Base-by-base conservation (phyloP, 2,888 invertebrate genomes). In the Drosophila parthenogenetica region DNA sequence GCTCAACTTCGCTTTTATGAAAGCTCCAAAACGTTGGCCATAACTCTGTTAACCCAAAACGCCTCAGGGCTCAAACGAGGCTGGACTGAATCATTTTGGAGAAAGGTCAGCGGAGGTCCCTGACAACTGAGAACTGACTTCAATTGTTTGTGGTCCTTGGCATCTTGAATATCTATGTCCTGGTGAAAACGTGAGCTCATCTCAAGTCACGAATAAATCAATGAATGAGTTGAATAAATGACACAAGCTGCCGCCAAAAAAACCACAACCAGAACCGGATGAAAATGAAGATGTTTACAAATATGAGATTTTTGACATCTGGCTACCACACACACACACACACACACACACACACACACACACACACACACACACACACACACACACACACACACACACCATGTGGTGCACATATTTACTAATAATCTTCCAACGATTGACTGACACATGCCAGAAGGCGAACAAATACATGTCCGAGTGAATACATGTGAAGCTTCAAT, bases 161-260 rank as follows among this genome's bases (percentile, higher is more conserved):
- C 42, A 49, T 53, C 58, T 67, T 29, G 29, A 7, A 62, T 61
- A 65, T 84, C 70, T 81, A 67, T 64, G 2, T 29, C 29, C 61
- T 63, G 39, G 45, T 8, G 2, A 29, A 51, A 64, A 80, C 80
- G 86, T 80, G 73, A 62, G 63, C 37, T 43, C 51, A 74, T 59
- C 49, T 53, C 59, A 48, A 67, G 75, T 66, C 73, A 64, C 63
- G 73, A 83, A 65, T 77, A 70, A 80, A 73, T 83, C 87, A 83
- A 81, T 81, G 84, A 82, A 81, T 81, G 81, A 73, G 69, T 75
- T 69, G 70, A 81, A 78, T 62, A 84, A 75, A 72, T 78, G 85
- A 70, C 70, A 74, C 85, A 82, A 66, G 81, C 79, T 75, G 85
- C 64, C 53, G 64, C 70, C 57, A 62, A 17, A 46, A 22, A 22